Percentiles rank a stretch among this genome's conserved stretches.
phyloP scores from a whole-genome alignment of 2,888 invertebrate genomes.

The Tyria jacobaeae region DNA sequence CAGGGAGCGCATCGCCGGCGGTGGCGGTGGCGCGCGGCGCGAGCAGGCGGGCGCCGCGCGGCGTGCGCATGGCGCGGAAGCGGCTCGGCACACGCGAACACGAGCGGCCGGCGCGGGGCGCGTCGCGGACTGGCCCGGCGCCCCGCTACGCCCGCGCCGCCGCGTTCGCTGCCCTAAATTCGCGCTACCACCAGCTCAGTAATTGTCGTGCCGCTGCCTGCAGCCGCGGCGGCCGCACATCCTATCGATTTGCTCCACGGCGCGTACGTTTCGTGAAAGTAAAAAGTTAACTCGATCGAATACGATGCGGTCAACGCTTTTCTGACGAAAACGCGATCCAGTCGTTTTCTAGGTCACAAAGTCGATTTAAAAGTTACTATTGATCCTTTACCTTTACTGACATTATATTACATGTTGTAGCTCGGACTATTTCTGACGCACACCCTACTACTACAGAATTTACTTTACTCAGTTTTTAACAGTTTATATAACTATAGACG shows the following conservation, averaged over 20 bases:
- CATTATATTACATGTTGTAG: constrained; percentile 41
- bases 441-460: constrained; percentile 20
- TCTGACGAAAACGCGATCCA: constrained; percentile 70
- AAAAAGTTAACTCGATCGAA: constrained; percentile 83
- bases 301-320: constrained; percentile 77
- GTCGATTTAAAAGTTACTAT: constrained; percentile 70
- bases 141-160: constrained; percentile 54
- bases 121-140: constrained; percentile 68
- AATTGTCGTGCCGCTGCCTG: constrained; percentile 80
- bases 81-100: constrained; percentile 47
- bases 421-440: constrained; percentile 25
- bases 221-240: constrained; percentile 76
- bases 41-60: constrained; percentile 38
- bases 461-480: background rate
- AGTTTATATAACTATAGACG: no score
- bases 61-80: constrained; percentile 40
- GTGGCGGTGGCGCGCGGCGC: constrained; percentile 44
- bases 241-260: constrained; percentile 74
- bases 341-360: constrained; percentile 76
- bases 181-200: constrained; percentile 77
- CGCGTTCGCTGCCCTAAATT: constrained; percentile 81
- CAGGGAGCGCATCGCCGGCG: constrained; percentile 41
- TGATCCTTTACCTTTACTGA: constrained; percentile 62
- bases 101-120: constrained; percentile 75
- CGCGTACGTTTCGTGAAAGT: constrained; percentile 77